Base-by-base conservation (phyloP, 2,888 invertebrate species). In the Drosophila picticornis region DNA sequence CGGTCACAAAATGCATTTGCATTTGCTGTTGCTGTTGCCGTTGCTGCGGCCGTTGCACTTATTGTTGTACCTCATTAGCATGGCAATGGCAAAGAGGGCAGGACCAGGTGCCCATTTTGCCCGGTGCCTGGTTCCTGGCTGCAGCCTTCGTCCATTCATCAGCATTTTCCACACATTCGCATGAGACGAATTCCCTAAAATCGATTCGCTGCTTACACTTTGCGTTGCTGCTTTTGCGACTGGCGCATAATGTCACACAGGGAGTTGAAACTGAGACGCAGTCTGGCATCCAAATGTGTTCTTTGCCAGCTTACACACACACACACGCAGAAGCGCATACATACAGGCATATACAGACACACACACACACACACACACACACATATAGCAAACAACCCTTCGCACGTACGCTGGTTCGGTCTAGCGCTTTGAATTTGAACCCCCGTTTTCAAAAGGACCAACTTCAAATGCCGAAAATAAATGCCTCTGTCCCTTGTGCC, bases 121-220 rank as follows among this genome's bases (percentile, higher is more conserved):
- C 36, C 7, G 36, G 27, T 58, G 19, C 5, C 51, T 51, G 27
- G 9, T 27, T 19, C 56, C 50, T 70, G 36, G 27, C 38, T 36
- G 11, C 46, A 46, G 46, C 11, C 48, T 63, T 65, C 69, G 57
- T 81, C 62, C 82, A 90, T 90, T 91, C 88, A 90, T 89, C 90
- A 91, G 90, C 89, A 86, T 91, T 91, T 91, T 86, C 84, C 91
- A 90, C 91, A 90, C 91, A 90, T 68, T 81, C 90, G 82, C 79
- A 84, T 83, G 90, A 90, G 91, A 91, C 91, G 90, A 90, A 91
- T 90, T 85, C 76, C 83, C 83, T 31, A 85, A 91, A 90, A 90
- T 90, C 90, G 90, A 90, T 91, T 91, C 82, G 77, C 72, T 79
- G 78, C 70, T 83, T 72, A 74, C 79, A 80, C 77, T 80, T 80